phyloP scores from a whole-genome alignment of 2,113 vertebrate genomes.

The Triplophysa rosa region DNA sequence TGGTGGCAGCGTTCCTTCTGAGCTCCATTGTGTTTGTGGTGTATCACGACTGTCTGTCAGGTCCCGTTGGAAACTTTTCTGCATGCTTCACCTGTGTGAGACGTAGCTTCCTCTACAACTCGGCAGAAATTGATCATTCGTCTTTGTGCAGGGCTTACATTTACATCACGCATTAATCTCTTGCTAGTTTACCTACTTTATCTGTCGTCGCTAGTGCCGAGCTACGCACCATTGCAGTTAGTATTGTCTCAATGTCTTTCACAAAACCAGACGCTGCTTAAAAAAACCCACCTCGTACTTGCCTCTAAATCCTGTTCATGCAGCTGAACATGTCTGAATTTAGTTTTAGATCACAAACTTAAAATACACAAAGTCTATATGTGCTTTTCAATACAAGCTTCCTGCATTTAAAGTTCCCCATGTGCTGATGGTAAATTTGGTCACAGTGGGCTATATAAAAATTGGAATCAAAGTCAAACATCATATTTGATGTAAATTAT shows the following conservation, averaged over 20 bases:
- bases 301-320: not conserved
- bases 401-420: not conserved
- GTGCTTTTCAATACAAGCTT: not conserved
- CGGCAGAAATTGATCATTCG: not conserved
- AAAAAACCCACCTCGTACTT: not conserved
- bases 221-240: slow-evolving; percentile 12
- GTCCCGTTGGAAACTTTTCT: slow-evolving; percentile 33
- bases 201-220: slow-evolving; percentile 24
- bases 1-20: slow-evolving; percentile 30
- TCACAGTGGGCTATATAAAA: not conserved
- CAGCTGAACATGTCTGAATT: not conserved
- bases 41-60: slow-evolving; percentile 12
- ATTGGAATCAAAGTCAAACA: too few species aligned
- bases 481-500: too few species aligned
- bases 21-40: slow-evolving; percentile 33
- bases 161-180: slow-evolving; percentile 35
- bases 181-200: slow-evolving; percentile 34
- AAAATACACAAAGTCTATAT: not conserved
- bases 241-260: slow-evolving; percentile 15
- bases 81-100: slow-evolving; percentile 33
- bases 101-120: not conserved
- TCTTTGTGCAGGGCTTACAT: slow-evolving; percentile 6
- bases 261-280: slow-evolving; percentile 21
- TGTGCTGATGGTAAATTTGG: not conserved
- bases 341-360: not conserved